These are phyloP conservation scores for Andinoacara biseriatus DNA, from an alignment of 2,113 vertebrate species.

Conservation along the genomic window DNA sequence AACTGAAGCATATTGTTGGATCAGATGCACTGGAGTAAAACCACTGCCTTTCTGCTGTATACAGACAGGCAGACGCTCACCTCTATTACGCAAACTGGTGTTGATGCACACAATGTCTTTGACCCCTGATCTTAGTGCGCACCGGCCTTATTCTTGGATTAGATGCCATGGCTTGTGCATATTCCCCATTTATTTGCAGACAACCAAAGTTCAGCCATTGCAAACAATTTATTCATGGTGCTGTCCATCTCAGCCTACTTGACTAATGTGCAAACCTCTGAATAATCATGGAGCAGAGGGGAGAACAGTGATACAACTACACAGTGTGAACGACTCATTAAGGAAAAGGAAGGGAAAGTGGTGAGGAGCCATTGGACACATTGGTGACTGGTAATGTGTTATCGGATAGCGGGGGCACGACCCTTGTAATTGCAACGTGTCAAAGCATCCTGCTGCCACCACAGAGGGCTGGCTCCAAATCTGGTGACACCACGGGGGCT, in stretches of 20 bases:
- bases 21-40: slow-evolving; percentile 58
- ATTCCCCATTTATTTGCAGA: slow-evolving; percentile 60
- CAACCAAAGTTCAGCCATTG: slow-evolving; percentile 60
- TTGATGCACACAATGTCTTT: slow-evolving; percentile 42
- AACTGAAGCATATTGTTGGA: slow-evolving; percentile 57
- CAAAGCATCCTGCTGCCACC: slow-evolving; percentile 72
- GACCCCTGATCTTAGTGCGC: slow-evolving; percentile 54
- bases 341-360: slow-evolving; percentile 39
- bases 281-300: slow-evolving; percentile 53
- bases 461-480: slow-evolving; percentile 55
- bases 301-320: background rate
- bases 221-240: slow-evolving; percentile 66
- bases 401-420: slow-evolving; percentile 69
- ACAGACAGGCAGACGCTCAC: slow-evolving; percentile 40
- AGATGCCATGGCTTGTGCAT: slow-evolving; percentile 51
- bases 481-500: slow-evolving; percentile 29
- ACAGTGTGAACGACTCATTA: slow-evolving; percentile 33
- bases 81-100: slow-evolving; percentile 44
- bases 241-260: slow-evolving; percentile 60
- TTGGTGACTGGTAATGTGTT: slow-evolving; percentile 65
- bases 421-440: slow-evolving; percentile 71
- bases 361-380: slow-evolving; percentile 42
- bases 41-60: slow-evolving; percentile 30
- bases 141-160: slow-evolving; percentile 38
- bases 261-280: slow-evolving; percentile 59